Evolutionary conservation across 2,888 invertebrate species (phyloP), one percentile per base, ranked within the genome.

Genomic region (Aromia moschata): DNA sequence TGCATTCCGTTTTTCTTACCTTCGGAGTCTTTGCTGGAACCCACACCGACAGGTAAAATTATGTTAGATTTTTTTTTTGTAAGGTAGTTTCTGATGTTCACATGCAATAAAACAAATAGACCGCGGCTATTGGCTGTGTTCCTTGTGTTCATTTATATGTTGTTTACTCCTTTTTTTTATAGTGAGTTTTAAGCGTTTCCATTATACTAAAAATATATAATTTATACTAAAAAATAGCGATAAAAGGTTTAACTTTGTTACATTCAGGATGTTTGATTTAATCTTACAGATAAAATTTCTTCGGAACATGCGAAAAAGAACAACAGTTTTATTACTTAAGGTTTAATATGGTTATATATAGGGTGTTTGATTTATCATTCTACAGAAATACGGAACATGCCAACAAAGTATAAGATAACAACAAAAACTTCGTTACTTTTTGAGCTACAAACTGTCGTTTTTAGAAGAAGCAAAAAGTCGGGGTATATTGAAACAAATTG

Each of bases 61-160:
- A 62, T 65, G 66, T 66, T 69, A 49, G 56, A 71, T 67, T 71
- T 74, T 76, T 75, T 71, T 74, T 76, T 75, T 73, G 72, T 74
- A 66, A 70, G 75, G 76, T 74, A 77, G 78, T 75, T 77, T 77
- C 72, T 74, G 77, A 77, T 78, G 78, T 78, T 78, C 76, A 77
- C 77, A 78, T 74, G 77, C 75, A 74, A 77, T 78, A 78, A 77
- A 77, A 67, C 75, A 74, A 74, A 70, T 73, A 72, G 71, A 70
- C 67, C 72, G 70, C 67, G 74, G 73, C 73, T 70, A 56, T 70
- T 65, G 65, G 60, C 68, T 51, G 60, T 65, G 18, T 58, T 69
- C 71, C 73, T 69, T 75, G n/a, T n/a, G n/a, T n/a, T n/a, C n/a
- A n/a, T n/a, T 73, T 72, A 76, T 73, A 72, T 68, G 70, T 72